Percentiles rank a stretch among this genome's conserved stretches.
Conservation (phyloP, 2,888 invertebrate genomes). For the Ischnura elegans region DNA sequence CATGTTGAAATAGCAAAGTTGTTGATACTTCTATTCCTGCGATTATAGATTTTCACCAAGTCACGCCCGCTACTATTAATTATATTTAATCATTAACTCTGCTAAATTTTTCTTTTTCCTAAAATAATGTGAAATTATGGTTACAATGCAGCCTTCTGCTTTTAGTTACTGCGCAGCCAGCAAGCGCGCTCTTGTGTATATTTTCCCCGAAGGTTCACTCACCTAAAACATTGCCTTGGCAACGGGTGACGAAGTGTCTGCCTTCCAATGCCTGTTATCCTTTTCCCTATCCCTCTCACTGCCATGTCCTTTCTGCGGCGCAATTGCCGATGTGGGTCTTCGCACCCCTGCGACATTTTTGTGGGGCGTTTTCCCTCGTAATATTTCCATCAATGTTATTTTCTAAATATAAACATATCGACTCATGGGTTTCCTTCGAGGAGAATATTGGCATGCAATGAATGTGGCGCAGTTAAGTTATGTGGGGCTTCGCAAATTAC, state of each 20-base stretch:
- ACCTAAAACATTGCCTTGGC: slow-evolving; percentile 2
- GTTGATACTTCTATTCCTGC: too few relatives aligned
- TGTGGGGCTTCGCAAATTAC: neutral
- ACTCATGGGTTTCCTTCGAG: neutral
- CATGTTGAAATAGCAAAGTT: too few relatives aligned
- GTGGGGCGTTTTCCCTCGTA: neutral
- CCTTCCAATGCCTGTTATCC: neutral
- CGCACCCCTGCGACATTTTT: neutral
- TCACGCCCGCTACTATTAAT: too few relatives aligned
- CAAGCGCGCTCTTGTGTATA: too few relatives aligned
- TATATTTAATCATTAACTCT: too few relatives aligned
- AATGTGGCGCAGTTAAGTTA: neutral
- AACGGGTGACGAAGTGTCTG: slow-evolving; percentile 11
- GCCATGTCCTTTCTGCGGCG: neutral
- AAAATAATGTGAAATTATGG: too few relatives aligned
- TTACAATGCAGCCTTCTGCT: too few relatives aligned
- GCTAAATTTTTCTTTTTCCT: too few relatives aligned
- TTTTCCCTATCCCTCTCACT: neutral
- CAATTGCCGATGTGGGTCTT: slow-evolving; percentile 3
- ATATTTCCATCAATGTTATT: neutral
- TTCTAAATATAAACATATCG: neutral
- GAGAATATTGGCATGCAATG: neutral
- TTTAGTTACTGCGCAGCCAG: too few relatives aligned
- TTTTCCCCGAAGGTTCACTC: too few relatives aligned
- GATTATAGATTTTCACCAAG: too few relatives aligned